These are phyloP conservation scores for Orthosia cruda DNA, from an alignment of 2,888 invertebrate species.

Conservation along the genomic window DNA sequence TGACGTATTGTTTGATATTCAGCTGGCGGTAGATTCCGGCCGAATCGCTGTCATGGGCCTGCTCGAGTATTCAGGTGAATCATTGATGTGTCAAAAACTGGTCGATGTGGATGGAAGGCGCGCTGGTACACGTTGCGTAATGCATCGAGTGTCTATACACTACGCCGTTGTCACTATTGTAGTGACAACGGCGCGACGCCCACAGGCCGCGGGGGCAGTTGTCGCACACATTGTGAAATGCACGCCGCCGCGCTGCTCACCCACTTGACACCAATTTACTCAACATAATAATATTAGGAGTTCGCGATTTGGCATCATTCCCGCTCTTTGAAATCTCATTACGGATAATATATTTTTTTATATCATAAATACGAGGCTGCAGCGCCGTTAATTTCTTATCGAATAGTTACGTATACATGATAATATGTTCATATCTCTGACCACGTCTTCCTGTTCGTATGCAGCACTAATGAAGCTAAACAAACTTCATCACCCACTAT, in stretches of 20 bases:
- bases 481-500: slow-evolving; percentile 12
- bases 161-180: no score
- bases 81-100: slow-evolving; percentile 23
- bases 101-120: no score
- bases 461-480: background rate
- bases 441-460: background rate
- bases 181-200: background rate
- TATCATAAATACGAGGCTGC: no score
- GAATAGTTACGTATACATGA: background rate
- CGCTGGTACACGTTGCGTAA: slow-evolving; percentile 10
- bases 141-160: background rate
- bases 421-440: background rate
- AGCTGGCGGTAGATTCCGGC: slow-evolving; percentile 12
- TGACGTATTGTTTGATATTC: slow-evolving; percentile 41
- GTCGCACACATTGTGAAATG: slow-evolving; percentile 6
- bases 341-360: background rate
- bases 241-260: background rate
- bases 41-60: slow-evolving; percentile 18
- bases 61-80: slow-evolving; percentile 31
- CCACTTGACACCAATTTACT: background rate
- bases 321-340: background rate
- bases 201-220: background rate
- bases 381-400: background rate
- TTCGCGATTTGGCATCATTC: background rate
- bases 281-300: background rate